These are phyloP conservation scores for Temnopleurus reevesii DNA, from an alignment of 53 echinoderm and acorn worm genomes.

Conservation along the genomic window DNA sequence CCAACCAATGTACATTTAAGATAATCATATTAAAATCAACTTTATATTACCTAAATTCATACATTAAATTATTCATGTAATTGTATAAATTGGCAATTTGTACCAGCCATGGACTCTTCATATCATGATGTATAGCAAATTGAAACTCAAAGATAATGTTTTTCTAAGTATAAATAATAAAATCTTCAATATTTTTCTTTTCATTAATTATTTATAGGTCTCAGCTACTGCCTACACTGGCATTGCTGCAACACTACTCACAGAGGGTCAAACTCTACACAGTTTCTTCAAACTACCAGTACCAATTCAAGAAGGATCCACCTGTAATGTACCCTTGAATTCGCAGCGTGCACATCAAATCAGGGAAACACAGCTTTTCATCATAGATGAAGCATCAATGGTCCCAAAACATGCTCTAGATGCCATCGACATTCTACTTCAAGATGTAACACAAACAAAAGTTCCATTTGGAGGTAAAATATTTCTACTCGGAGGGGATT, in stretches of 20 bases:
- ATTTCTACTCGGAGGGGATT: background rate
- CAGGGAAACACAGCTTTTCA: background rate
- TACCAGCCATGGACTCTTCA: too few relatives aligned
- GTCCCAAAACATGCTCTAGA: background rate
- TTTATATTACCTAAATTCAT: too few relatives aligned
- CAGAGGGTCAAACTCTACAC: slow-evolving; percentile 37
- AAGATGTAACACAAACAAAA: background rate
- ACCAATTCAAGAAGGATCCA: slow-evolving; percentile 19
- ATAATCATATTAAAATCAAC: too few relatives aligned
- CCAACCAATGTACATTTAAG: too few relatives aligned
- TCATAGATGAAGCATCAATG: background rate
- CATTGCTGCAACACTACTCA: slow-evolving; percentile 53
- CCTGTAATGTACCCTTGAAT: slow-evolving; percentile 46
- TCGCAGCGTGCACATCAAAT: background rate
- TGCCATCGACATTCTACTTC: background rate
- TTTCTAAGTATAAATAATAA: too few relatives aligned
- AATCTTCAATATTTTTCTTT: background rate
- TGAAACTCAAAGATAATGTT: too few relatives aligned
- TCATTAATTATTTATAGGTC: background rate
- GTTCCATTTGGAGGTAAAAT: background rate
- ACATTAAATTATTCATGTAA: too few relatives aligned
- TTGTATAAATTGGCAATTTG: too few relatives aligned
- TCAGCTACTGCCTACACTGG: slow-evolving; percentile 49
- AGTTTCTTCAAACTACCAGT: slow-evolving; percentile 56
- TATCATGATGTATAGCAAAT: too few relatives aligned